Conservation (phyloP, 2,888 invertebrate species). For the Cryptosula pallasiana region DNA sequence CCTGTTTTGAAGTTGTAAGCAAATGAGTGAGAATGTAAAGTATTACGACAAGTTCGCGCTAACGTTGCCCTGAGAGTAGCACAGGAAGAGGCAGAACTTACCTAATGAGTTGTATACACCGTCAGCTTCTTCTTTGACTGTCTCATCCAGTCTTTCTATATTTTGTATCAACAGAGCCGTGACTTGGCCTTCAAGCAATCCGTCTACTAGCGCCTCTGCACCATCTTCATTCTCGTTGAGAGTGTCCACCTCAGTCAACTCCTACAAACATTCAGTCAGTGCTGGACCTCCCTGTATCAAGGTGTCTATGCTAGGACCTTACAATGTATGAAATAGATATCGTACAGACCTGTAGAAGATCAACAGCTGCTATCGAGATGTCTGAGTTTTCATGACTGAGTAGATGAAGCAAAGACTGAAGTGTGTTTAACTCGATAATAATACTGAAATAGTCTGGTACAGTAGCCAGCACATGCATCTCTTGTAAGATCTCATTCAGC, state of each 20-base stretch:
- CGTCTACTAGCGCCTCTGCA: constrained; percentile 78
- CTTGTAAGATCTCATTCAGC: constrained; percentile 78
- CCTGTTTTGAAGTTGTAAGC: no score
- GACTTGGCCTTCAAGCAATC: constrained; percentile 81
- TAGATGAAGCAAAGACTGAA: constrained; percentile 85
- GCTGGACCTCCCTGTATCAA: no score
- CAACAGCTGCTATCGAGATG: constrained; percentile 74
- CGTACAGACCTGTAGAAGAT: constrained; percentile 60
- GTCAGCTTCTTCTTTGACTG: constrained; percentile 85
- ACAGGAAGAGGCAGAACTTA: no score
- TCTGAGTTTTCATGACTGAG: constrained; percentile 88
- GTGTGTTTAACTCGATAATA: constrained; percentile 79
- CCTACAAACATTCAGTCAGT: constrained; percentile 56
- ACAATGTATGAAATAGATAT: no score
- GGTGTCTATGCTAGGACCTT: no score
- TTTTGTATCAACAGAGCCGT: constrained; percentile 87
- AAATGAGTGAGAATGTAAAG: no score
- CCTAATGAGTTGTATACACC: constrained; percentile 90
- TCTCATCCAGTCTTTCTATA: constrained; percentile 85
- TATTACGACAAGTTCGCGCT: no score
- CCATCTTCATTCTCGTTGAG: constrained; percentile 89
- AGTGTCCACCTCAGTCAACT: constrained; percentile 92
- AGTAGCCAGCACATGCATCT: constrained; percentile 84
- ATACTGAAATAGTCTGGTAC: constrained; percentile 90
- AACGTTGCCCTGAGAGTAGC: no score